phyloP scores from a whole-genome alignment of 1,140 invertebrate genomes.

The Brachionus koreanus region DNA sequence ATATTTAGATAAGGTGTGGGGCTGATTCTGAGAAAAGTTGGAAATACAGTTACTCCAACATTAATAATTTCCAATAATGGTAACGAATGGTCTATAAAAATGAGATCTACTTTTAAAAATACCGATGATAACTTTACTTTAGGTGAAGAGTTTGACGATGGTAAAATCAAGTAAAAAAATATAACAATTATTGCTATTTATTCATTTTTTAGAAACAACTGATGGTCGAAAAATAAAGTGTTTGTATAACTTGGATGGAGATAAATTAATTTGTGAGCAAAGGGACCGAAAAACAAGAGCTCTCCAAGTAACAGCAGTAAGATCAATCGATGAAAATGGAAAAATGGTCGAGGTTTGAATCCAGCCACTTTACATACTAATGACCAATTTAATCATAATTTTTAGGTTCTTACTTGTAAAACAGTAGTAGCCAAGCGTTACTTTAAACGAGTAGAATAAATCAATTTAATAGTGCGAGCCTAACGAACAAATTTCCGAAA shows the following conservation, averaged over 20 bases:
- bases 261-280: conserved; percentile 21
- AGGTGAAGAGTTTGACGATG: conserved; percentile 75
- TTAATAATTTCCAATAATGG: conserved; percentile 70
- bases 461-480: conserved; percentile 42
- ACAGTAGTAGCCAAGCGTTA: not conserved
- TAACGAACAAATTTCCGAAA: conserved; percentile 43
- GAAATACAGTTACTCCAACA: conserved; percentile 67
- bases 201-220: conserved; percentile 1
- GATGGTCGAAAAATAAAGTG: conserved; percentile 39
- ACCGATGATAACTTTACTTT: conserved; percentile 72
- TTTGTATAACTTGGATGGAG: conserved; percentile 16
- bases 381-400: not conserved
- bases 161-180: not conserved
- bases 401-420: not conserved
- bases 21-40: conserved; percentile 70
- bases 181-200: not conserved
- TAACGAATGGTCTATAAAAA: conserved; percentile 69
- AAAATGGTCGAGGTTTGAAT: conserved; percentile 21
- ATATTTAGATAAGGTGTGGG: conserved; percentile 66
- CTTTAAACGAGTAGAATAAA: conserved; percentile 35
- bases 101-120: conserved; percentile 78
- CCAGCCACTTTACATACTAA: not conserved
- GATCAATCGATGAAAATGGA: conserved; percentile 11
- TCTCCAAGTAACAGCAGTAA: conserved; percentile 5
- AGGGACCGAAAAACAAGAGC: not conserved